These are phyloP conservation scores for Trichogramma evanescens DNA, from an alignment of 2,888 invertebrate species.

Conservation along the genomic window DNA sequence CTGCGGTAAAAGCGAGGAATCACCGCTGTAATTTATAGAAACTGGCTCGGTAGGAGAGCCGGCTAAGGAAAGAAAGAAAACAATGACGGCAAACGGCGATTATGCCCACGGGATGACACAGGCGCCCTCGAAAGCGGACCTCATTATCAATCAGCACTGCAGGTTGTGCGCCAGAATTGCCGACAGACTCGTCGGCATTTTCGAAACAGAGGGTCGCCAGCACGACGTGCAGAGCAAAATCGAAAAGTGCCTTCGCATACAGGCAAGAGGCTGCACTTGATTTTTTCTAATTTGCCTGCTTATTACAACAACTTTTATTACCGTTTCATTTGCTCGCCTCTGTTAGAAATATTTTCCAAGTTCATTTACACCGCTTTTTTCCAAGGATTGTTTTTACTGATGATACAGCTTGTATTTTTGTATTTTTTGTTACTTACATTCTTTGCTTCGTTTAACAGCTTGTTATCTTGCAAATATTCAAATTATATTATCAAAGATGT, in stretches of 20 bases:
- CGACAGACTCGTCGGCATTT: conserved; percentile 43
- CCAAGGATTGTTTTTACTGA: too few species aligned
- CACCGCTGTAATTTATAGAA: too few species aligned
- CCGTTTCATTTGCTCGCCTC: too few species aligned
- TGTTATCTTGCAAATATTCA: too few species aligned
- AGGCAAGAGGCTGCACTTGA: conserved; percentile 34
- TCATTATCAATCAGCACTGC: conserved; percentile 34
- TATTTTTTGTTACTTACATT: too few species aligned
- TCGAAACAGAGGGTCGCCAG: conserved; percentile 45
- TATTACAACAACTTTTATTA: not conserved
- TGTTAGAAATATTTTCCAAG: too few species aligned
- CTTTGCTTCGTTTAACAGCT: too few species aligned
- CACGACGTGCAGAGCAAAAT: conserved; percentile 45
- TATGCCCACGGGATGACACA: not conserved
- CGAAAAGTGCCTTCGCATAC: conserved; percentile 45
- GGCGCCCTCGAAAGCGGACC: not conserved
- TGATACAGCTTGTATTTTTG: too few species aligned
- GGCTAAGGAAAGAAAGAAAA: not conserved
- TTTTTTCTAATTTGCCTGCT: not conserved
- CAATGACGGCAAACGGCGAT: not conserved
- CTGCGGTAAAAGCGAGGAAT: too few species aligned
- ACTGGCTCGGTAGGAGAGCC: too few species aligned
- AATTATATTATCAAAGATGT: too few species aligned
- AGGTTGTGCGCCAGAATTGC: conserved; percentile 47
- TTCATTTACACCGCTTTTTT: too few species aligned